These are phyloP conservation scores for Tiliacea citrago DNA, from an alignment of 2,888 invertebrate genomes.

Conservation along the genomic window DNA sequence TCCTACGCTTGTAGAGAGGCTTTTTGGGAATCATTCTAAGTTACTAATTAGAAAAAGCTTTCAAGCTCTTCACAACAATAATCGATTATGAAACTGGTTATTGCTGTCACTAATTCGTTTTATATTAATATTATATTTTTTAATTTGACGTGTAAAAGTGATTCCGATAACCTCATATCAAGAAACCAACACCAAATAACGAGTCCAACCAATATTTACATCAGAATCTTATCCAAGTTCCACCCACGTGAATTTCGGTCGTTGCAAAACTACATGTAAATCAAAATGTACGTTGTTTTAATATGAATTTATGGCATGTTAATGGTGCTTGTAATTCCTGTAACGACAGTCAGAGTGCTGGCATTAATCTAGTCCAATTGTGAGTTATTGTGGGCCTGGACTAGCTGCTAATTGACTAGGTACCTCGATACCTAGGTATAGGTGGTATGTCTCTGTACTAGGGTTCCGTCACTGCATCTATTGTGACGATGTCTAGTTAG, in stretches of 20 bases:
- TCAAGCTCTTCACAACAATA: not conserved
- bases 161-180: conserved; percentile 1
- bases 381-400: conserved; percentile 67
- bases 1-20: not conserved
- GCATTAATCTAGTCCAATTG: conserved; percentile 68
- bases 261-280: conserved; percentile 61
- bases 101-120: not conserved
- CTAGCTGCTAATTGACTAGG: conserved; percentile 57
- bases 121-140: conserved; percentile 1
- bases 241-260: conserved; percentile 54
- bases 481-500: not conserved
- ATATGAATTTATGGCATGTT: conserved; percentile 68
- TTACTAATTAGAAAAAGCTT: not conserved
- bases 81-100: not conserved
- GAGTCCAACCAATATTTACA: conserved; percentile 48
- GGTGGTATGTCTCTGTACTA: conserved; percentile 16
- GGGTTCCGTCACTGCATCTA: not conserved
- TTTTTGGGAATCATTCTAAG: not conserved
- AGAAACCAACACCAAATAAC: conserved; percentile 29
- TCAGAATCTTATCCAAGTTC: conserved; percentile 42
- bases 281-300: conserved; percentile 63
- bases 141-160: too few species aligned
- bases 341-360: conserved; percentile 57
- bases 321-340: conserved; percentile 66
- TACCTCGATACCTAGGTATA: conserved; percentile 36